Base-by-base conservation (phyloP, 2,888 invertebrate species). In the Cheilosia grossa region DNA sequence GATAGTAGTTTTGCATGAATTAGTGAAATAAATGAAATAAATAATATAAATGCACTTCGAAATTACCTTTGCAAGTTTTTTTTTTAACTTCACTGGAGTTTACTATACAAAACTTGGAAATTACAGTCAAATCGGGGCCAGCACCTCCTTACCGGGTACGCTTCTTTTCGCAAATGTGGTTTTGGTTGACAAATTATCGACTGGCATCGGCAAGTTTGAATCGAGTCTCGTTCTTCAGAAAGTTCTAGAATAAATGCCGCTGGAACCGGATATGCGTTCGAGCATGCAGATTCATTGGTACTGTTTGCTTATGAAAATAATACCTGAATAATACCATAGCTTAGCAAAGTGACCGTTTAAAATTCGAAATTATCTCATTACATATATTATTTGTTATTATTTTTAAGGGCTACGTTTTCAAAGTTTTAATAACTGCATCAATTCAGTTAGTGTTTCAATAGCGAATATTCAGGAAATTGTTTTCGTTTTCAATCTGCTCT, bases 1-100 rank as follows among this genome's bases (percentile, higher is more conserved):
- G 7, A 92, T 91, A 78, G 87, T 3, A 6, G 15, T 79, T 97
- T 40, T 42, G 1, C 13, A 30, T 27, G 13, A 44, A 58, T 51
- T 53, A 42, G 2, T 37, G n/a, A 24, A 51, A 19, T 21, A 70
- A 19, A 53, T 42, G 9, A 42, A 44, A 19, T 21, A 63, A 19
- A 53, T 42, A 4, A 42, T 37, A 40, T 27, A 53, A 44, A 30
- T 10, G 10, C 37, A 15, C 13, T 15, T 33, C 2, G 7, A 13
- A 49, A 19, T 79, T 80, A 83, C 82, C 82, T 82, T 82, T 67
- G 69, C 24, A 58, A 75, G 47, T 61, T 74, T 33, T 56, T 47
- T 40, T 47, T 40, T 67, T 70, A 30, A 44, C 37, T 44, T 19
- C 5, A n/a, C 1, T 53, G 24, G 30, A 67, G 37, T 27, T 61